Evolutionary conservation across 1,140 invertebrate species (phyloP), one percentile per base, ranked within the genome.

Genomic region (Drosophila baimaii): DNA sequence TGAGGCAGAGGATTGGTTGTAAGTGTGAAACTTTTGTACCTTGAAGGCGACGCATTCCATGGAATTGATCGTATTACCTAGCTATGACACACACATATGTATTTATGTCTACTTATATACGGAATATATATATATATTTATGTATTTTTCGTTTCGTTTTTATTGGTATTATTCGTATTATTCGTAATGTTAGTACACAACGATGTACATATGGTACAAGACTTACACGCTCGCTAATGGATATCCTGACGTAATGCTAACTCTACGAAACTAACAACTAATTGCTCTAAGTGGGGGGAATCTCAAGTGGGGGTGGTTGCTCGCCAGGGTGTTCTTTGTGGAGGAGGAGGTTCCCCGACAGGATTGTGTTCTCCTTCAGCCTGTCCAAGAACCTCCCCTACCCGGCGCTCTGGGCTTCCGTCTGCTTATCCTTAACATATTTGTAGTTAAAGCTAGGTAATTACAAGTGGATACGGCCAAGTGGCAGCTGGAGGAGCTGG

Each of bases 381-480:
- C 23, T 51, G 55, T 66, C 39, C 17, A 35, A 43, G 62, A 65
- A 66, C 46, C 46, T 54, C 39, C 47, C 25, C 7, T 5, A 19
- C 23, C 44, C 21, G n/a, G 47, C 31, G 1, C 5, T 46, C 19
- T 58, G 31, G 12, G 17, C 49, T 25, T 27, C 27, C 61, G n/a
- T 44, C 25, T 35, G 43, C 77, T 85, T 79, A 85, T 43, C 52
- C 59, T 51, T 83, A 83, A 73, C 44, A 88, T 89, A 84, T 78
- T 84, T 65, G 74, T 75, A 79, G 63, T 89, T 89, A 89, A 89
- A 89, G 84, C 84, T 89, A 89, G 61, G 56, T 82, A 88, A 89
- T 90, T 84, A 80, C 84, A 89, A 73, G 58, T 66, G 69, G 63
- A 83, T 76, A 55, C 75, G 64, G 35, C n/a, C 49, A 23, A 10